Conservation (phyloP, 2,797 vertebrate species). For the Podarcis siculus region DNA sequence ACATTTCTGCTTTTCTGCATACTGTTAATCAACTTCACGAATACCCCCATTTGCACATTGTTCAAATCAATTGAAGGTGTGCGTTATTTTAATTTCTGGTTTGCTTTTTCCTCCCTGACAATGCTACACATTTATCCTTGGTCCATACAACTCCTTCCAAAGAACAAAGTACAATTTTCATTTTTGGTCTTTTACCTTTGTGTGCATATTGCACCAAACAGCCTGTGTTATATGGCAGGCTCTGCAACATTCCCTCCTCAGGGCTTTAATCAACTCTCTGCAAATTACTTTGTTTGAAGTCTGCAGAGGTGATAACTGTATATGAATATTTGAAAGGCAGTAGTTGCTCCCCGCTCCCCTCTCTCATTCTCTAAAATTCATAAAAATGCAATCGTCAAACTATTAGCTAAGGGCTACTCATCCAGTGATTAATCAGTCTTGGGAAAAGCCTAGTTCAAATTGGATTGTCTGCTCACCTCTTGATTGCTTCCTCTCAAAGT, state of each 20-base stretch:
- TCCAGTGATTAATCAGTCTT: neutral
- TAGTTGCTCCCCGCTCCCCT: neutral
- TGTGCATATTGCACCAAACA: neutral
- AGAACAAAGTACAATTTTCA: neutral
- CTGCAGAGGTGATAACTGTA: neutral
- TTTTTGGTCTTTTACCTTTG: no score
- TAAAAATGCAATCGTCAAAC: neutral
- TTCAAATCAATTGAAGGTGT: neutral
- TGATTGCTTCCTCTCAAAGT: neutral
- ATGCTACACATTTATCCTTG: neutral
- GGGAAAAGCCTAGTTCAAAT: neutral
- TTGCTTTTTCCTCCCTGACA: neutral
- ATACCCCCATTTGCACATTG: neutral
- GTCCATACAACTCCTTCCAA: neutral
- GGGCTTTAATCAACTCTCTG: conserved; percentile 25
- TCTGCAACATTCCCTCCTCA: conserved; percentile 4
- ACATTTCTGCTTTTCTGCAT: neutral
- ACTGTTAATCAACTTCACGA: neutral
- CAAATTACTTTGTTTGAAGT: conserved; percentile 34
- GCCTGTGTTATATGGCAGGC: neutral
- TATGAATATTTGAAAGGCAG: conserved; percentile 15
- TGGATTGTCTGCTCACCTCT: neutral
- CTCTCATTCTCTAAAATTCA: neutral
- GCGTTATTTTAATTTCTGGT: neutral
- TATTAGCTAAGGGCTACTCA: neutral